A percentile compares a stretch with the other conserved stretches of the same genome.
phyloP scores from a whole-genome alignment of 2,888 invertebrate species.

The Oasisia sp. region DNA sequence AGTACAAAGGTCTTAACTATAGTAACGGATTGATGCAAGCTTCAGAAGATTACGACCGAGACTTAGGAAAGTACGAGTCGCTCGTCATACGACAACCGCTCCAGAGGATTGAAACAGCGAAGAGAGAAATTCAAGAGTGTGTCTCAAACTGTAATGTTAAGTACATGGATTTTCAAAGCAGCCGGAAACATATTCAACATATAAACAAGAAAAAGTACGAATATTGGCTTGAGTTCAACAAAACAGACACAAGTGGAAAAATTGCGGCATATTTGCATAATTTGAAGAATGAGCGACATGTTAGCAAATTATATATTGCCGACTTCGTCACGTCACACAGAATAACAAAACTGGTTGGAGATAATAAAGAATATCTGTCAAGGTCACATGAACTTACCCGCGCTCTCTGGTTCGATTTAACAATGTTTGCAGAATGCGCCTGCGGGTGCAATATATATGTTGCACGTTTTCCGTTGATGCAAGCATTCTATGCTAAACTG shows the following conservation, averaged over 20 bases:
- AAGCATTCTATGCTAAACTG: not conserved
- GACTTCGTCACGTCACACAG: not conserved
- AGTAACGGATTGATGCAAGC: not conserved
- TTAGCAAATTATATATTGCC: not conserved
- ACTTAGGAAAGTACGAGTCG: not conserved
- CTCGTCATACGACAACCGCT: not conserved
- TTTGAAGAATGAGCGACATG: not conserved
- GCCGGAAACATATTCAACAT: not conserved
- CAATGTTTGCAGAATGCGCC: not conserved
- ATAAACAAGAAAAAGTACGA: not conserved
- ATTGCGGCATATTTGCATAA: not conserved
- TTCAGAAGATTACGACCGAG: not conserved
- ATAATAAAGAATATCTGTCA: not conserved
- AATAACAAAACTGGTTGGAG: not conserved
- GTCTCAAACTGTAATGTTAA: not conserved
- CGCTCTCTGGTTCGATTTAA: not conserved
- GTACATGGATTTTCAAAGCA: not conserved
- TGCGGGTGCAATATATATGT: not conserved
- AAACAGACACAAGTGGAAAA: not conserved
- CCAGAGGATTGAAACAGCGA: not conserved
- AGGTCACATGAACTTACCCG: not conserved
- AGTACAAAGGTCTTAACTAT: not conserved
- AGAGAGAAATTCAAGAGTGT: not conserved
- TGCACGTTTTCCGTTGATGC: not conserved
- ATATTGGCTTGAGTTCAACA: not conserved